Percentiles rank a stretch among this genome's conserved stretches.
These are phyloP conservation scores for Drosophila insularis DNA, from an alignment of 1,140 invertebrate species.

Conservation along the genomic window DNA sequence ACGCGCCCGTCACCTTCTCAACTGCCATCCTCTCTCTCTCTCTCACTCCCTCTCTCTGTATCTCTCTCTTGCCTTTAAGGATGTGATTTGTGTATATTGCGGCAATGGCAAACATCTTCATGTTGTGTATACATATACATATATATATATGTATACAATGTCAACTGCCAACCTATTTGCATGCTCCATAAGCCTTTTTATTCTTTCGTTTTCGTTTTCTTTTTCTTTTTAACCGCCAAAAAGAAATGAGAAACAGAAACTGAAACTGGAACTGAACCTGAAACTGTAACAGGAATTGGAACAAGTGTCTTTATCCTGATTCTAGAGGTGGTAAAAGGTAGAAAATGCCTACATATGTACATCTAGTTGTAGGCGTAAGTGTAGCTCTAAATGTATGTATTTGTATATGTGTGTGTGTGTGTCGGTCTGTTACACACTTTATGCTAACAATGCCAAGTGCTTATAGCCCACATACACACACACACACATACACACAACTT, in stretches of 20 bases:
- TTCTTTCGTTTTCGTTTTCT: not conserved
- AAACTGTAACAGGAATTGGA: not conserved
- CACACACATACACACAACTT: not conserved
- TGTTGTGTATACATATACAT: not conserved
- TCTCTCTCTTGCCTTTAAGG: not conserved
- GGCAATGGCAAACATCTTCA: conserved; percentile 19
- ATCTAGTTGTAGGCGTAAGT: conserved; percentile 1
- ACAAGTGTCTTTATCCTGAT: not conserved
- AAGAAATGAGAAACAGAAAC: conserved; percentile 6
- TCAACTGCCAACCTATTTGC: conserved; percentile 34
- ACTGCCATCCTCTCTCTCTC: conserved; percentile 9
- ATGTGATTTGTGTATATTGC: conserved; percentile 16
- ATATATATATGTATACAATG: not conserved
- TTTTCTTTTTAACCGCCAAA: not conserved
- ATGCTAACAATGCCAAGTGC: conserved; percentile 12
- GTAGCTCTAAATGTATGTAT: not conserved
- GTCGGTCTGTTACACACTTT: not conserved
- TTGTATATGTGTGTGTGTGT: not conserved
- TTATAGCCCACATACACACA: not conserved
- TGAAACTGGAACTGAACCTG: not conserved
- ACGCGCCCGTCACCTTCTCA: conserved; percentile 29
- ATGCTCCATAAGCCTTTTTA: conserved; percentile 23
- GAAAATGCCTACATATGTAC: not conserved
- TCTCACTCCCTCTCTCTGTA: not conserved
- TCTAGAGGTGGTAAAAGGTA: no score